Conservation (phyloP, 2,113 vertebrate genomes). For the Cryptotis parvus region DNA sequence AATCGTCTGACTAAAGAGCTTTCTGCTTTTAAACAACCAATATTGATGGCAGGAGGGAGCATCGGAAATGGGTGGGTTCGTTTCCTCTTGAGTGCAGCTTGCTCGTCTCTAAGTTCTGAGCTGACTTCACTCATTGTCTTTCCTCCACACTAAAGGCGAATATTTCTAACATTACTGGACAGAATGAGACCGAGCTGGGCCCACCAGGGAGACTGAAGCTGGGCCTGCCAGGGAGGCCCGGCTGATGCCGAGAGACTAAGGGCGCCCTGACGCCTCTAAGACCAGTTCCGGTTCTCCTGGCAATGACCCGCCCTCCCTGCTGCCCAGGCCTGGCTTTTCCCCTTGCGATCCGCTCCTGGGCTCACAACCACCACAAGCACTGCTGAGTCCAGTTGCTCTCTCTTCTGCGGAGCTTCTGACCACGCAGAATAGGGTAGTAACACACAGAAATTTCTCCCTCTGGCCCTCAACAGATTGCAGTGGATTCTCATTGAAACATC, state of each 20-base stretch:
- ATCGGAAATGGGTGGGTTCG: too few species aligned
- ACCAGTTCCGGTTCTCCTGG: background rate
- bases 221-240: background rate
- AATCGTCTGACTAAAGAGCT: background rate
- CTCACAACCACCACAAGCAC: background rate
- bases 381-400: background rate
- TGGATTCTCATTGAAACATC: background rate
- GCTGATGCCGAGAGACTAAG: rapidly evolving
- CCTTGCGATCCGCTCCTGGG: background rate
- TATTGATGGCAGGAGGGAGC: too few species aligned
- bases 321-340: rapidly evolving
- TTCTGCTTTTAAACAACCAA: too few species aligned
- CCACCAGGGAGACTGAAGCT: too few species aligned
- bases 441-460: background rate
- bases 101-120: background rate
- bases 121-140: background rate
- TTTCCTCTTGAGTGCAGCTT: background rate
- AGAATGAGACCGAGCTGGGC: too few species aligned
- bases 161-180: background rate
- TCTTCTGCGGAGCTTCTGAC: background rate
- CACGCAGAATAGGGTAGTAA: background rate
- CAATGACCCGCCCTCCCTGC: background rate
- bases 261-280: background rate
- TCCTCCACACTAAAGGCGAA: background rate
- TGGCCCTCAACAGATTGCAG: background rate